Evolutionary conservation across 1,140 invertebrate genomes (phyloP).

Genomic region (Drosophila pectinifera): DNA sequence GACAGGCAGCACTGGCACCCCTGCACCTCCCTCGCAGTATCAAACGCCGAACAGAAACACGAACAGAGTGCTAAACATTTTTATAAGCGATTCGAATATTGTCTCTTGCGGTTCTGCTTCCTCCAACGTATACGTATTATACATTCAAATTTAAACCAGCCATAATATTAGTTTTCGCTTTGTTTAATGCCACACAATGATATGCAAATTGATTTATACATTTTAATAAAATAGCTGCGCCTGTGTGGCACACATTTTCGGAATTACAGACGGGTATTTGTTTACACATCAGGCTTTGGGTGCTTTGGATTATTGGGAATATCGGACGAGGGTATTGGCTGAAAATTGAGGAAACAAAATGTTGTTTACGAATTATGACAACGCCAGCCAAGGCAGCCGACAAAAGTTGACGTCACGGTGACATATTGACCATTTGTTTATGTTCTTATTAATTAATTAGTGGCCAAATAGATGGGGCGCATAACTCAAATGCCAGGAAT

Average conservation of each 20-base stretch:
- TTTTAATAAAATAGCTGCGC: conserved; percentile 33
- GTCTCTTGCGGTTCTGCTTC: conserved; percentile 55
- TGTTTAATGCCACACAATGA: conserved; percentile 42
- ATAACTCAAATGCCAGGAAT: conserved; percentile 42
- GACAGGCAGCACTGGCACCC: background rate
- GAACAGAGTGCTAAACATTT: conserved; percentile 44
- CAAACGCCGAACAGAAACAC: conserved; percentile 11
- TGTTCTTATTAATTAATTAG: conserved; percentile 53
- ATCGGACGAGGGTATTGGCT: background rate
- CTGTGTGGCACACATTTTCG: conserved; percentile 35
- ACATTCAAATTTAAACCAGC: conserved; percentile 66
- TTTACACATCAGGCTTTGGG: conserved; percentile 16
- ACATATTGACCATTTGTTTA: conserved; percentile 79
- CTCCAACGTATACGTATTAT: conserved; percentile 5
- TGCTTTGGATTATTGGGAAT: conserved; percentile 25
- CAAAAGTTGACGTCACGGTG: conserved; percentile 72
- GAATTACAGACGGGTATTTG: conserved; percentile 14
- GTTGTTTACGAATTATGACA: conserved; percentile 67
- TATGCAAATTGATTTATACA: conserved; percentile 72
- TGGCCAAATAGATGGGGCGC: conserved; percentile 42
- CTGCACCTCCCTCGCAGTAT: background rate
- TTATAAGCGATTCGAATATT: conserved; percentile 68
- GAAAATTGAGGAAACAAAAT: conserved; percentile 36
- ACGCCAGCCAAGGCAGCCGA: conserved; percentile 35
- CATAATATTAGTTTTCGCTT: conserved; percentile 57